Conservation (phyloP, 2,113 vertebrate species). For the Peromyscus maniculatus region DNA sequence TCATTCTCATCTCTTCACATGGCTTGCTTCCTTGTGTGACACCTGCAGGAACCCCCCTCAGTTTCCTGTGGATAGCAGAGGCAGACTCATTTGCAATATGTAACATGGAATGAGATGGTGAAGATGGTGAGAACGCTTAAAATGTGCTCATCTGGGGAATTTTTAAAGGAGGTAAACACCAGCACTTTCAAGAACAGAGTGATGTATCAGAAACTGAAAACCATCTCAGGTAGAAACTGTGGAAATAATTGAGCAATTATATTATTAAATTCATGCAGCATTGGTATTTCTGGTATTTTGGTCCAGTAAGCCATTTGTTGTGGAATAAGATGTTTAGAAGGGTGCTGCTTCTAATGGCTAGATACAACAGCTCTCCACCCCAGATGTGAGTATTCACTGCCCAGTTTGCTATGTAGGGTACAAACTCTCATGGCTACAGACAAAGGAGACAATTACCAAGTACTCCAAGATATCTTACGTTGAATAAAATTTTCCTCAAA, state of each 20-base stretch:
- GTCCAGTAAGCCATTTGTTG: not conserved
- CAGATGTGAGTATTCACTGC: not conserved
- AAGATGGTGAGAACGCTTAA: not conserved
- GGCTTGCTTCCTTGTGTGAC: not conserved
- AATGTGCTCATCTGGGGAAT: not conserved
- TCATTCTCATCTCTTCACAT: not conserved
- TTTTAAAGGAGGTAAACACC: not conserved
- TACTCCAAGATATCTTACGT: not conserved
- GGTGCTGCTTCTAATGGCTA: not conserved
- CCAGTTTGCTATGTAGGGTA: not conserved
- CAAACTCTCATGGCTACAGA: not conserved
- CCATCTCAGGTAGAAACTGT: not conserved
- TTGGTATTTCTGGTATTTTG: not conserved
- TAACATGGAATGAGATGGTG: not conserved
- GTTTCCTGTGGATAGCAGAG: not conserved
- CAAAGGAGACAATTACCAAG: not conserved
- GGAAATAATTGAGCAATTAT: not conserved
- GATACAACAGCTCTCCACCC: not conserved
- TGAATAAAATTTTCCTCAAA: not conserved
- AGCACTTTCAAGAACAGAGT: not conserved
- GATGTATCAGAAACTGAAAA: not conserved
- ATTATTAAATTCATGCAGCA: not conserved
- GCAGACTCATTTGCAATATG: not conserved
- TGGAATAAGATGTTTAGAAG: not conserved
- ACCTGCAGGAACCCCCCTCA: not conserved